A percentile compares a stretch with the other conserved stretches of the same genome.
Evolutionary conservation across 2,113 vertebrate genomes (phyloP).

Genomic region (cat (Felis catus)): DNA sequence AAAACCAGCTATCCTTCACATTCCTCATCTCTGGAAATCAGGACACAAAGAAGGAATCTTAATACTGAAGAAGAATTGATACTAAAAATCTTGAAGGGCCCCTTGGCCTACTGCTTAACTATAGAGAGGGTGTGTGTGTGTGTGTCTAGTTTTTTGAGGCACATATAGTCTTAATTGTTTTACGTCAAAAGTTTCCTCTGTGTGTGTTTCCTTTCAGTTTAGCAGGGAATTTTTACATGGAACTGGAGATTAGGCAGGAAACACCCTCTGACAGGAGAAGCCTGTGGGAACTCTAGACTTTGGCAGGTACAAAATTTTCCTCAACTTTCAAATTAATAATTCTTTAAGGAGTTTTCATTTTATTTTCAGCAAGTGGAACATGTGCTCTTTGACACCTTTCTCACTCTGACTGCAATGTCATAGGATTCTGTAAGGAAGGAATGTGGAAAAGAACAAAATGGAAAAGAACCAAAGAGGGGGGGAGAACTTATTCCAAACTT

Average conservation of each 20-base stretch:
- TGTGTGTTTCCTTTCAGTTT: not conserved
- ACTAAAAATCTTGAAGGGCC: not conserved
- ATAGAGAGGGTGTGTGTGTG: not conserved
- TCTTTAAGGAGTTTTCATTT: not conserved
- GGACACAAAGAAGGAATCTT: not conserved
- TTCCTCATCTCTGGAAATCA: not conserved
- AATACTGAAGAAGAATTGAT: not conserved
- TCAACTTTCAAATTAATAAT: not conserved
- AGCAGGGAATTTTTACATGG: not conserved
- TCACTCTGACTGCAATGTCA: not conserved
- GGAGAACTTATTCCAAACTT: not conserved
- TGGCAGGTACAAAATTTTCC: not conserved
- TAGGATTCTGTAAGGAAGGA: not conserved
- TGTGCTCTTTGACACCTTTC: not conserved
- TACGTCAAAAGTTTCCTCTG: not conserved
- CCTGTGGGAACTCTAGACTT: not conserved
- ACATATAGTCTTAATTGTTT: not conserved
- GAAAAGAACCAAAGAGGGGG: not conserved
- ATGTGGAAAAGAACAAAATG: constrained; percentile 26
- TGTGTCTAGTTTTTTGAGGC: not conserved
- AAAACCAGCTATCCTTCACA: not conserved
- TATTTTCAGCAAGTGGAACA: not conserved
- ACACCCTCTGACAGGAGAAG: not conserved
- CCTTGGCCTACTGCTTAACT: not conserved
- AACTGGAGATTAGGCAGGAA: not conserved